Evolutionary conservation across 37 sponge, comb jelly and placozoan species (phyloP).

Genomic region (Theonella swinhoei): DNA sequence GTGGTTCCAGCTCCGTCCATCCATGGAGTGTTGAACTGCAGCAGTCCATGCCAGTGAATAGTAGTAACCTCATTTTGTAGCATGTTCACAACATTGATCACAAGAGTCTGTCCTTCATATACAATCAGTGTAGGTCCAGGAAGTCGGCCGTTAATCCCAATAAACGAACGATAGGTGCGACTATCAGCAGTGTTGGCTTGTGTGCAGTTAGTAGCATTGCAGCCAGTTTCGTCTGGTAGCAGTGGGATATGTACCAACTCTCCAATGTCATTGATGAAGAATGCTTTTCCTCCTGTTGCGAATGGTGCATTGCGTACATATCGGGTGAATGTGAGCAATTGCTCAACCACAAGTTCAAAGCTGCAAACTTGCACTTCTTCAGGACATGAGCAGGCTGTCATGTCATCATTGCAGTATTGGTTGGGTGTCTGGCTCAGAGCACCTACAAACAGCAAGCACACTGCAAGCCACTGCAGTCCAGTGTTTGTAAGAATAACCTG

Average conservation of each 20-base stretch:
- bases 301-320: not conserved
- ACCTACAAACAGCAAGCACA: not conserved
- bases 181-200: conserved; percentile 28
- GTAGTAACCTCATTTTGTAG: conserved; percentile 35
- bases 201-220: conserved; percentile 11
- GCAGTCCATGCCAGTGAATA: conserved; percentile 77
- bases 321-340: conserved; percentile 2
- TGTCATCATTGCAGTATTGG: not conserved
- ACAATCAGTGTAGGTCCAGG: conserved; percentile 64
- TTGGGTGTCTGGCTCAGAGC: not conserved
- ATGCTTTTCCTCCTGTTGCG: not conserved
- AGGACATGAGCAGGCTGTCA: not conserved
- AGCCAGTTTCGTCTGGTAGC: not conserved
- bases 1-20: conserved; percentile 66
- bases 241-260: not conserved
- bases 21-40: conserved; percentile 44
- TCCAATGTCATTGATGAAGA: not conserved
- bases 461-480: too few species aligned
- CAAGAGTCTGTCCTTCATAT: conserved; percentile 18
- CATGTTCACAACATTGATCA: conserved; percentile 48
- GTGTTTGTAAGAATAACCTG: too few species aligned
- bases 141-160: conserved; percentile 43
- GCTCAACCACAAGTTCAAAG: not conserved
- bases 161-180: conserved; percentile 5
- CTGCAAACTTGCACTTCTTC: not conserved